phyloP scores from a whole-genome alignment of 2,797 vertebrate species.

The Salarias fasciatus region DNA sequence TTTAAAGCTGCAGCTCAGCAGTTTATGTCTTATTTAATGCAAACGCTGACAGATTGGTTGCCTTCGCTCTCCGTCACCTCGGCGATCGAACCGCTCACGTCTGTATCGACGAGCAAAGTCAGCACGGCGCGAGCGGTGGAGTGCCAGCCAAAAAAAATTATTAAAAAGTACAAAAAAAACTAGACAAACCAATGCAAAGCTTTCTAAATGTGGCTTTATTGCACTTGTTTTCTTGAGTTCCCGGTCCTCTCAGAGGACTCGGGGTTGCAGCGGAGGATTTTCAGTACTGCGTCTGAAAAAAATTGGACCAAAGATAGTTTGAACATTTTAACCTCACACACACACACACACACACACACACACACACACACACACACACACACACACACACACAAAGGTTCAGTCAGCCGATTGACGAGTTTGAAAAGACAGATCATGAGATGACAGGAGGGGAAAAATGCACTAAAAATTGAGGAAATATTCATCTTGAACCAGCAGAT shows the following conservation, averaged over 20 bases:
- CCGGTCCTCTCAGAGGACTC: slow-evolving; percentile 39
- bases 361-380: background rate
- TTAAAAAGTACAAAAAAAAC: slow-evolving; percentile 2
- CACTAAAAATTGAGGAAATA: too few species aligned
- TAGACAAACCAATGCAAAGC: slow-evolving; percentile 53
- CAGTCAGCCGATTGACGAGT: slow-evolving; percentile 13
- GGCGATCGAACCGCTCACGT: slow-evolving; percentile 13
- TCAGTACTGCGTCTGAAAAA: slow-evolving; percentile 58
- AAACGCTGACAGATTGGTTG: slow-evolving; percentile 54
- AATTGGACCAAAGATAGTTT: slow-evolving; percentile 80
- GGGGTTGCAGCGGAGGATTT: slow-evolving; percentile 18
- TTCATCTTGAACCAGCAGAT: too few species aligned
- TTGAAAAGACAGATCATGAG: background rate
- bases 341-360: background rate
- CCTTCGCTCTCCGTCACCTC: slow-evolving; percentile 35
- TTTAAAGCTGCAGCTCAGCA: slow-evolving; percentile 42
- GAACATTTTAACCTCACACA: slow-evolving; percentile 28
- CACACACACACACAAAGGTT: slow-evolving; percentile 1
- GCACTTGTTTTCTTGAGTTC: slow-evolving; percentile 72
- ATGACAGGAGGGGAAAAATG: too few species aligned
- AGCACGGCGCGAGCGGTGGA: too few species aligned
- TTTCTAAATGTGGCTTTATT: slow-evolving; percentile 69
- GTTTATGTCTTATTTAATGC: slow-evolving; percentile 74
- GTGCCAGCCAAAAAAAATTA: too few species aligned
- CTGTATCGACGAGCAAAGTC: slow-evolving; percentile 7